phyloP scores from a whole-genome alignment of 2,888 invertebrate species.

The Nephrotoma appendiculata region DNA sequence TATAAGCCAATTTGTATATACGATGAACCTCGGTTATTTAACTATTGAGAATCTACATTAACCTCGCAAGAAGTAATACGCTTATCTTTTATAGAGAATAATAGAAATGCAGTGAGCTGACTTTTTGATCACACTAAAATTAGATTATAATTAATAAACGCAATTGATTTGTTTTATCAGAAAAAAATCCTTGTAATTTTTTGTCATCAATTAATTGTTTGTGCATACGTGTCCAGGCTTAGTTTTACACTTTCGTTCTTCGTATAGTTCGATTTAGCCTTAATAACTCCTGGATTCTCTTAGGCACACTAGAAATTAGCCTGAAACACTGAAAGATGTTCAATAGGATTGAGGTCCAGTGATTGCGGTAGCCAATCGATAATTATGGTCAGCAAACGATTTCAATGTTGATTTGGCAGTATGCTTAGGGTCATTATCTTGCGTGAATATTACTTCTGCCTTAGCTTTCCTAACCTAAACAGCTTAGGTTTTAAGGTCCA shows the following conservation, averaged over 20 bases:
- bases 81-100: too few relatives aligned
- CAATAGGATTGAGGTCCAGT: neutral
- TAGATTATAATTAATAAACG: too few relatives aligned
- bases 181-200: neutral
- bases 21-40: too few relatives aligned
- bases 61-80: too few relatives aligned
- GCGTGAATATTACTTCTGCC: neutral
- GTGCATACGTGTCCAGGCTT: neutral
- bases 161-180: too few relatives aligned
- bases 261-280: neutral
- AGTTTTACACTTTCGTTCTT: neutral
- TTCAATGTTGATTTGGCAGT: neutral
- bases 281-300: neutral
- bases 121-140: too few relatives aligned
- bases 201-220: neutral
- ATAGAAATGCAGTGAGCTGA: too few relatives aligned
- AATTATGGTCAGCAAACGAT: neutral
- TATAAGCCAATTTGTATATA: too few relatives aligned
- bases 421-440: neutral
- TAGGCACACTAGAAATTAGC: neutral
- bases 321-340: neutral
- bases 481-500: neutral
- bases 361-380: neutral
- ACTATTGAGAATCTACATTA: too few relatives aligned
- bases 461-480: neutral